These are phyloP conservation scores for Dipodomys ordii DNA, from an alignment of 2,113 vertebrate species.

Conservation along the genomic window DNA sequence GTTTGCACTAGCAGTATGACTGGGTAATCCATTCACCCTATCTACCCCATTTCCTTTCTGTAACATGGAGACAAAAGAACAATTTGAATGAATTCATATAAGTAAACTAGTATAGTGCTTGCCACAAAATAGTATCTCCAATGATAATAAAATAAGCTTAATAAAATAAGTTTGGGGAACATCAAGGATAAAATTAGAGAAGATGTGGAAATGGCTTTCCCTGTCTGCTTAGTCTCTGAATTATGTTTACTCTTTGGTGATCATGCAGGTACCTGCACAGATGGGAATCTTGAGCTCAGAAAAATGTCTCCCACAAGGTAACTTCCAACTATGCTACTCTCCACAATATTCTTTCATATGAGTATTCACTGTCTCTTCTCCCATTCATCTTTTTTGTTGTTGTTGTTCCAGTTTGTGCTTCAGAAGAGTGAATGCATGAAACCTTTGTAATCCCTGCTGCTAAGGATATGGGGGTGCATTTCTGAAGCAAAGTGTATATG, in stretches of 20 bases:
- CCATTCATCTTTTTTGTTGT: background rate
- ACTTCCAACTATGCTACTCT: background rate
- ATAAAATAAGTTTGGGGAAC: background rate
- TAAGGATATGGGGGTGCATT: background rate
- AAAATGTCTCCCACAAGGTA: background rate
- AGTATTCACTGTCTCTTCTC: background rate
- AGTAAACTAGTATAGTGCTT: background rate
- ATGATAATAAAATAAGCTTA: background rate
- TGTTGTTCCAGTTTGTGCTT: background rate
- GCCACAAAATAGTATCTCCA: background rate
- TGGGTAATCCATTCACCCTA: background rate
- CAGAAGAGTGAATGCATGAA: constrained; percentile 16
- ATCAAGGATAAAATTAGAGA: background rate
- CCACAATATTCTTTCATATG: too few relatives aligned
- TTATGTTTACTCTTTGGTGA: background rate
- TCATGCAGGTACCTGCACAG: background rate
- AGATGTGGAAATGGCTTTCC: background rate
- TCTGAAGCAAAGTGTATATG: background rate
- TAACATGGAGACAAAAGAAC: background rate
- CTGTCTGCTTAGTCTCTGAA: background rate
- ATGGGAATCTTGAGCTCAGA: background rate
- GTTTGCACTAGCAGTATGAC: background rate
- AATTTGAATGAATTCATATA: background rate
- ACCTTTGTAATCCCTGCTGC: background rate
- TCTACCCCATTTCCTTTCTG: background rate